Evolutionary conservation across 2,113 vertebrate genomes (phyloP), one percentile per base, ranked within the genome.

Genomic region (Martes martes): DNA sequence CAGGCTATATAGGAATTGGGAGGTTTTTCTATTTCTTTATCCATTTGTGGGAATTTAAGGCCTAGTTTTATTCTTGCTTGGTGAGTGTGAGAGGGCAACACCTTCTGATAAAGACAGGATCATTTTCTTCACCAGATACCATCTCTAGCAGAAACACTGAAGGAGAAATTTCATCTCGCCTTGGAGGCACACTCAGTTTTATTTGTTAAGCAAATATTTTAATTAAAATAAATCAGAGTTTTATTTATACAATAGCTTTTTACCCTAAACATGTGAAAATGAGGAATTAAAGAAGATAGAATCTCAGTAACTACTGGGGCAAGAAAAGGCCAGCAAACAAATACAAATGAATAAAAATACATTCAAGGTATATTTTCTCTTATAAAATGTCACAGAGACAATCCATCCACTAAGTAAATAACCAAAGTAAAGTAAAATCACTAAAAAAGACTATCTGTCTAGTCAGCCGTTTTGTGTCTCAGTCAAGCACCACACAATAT

Each of bases 81-180:
- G 31, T 16, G 47, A 65, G 69, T 23, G 11, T 71, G 45, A 23
- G 7, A 94, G 36, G 33, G 18, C 9, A 90, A 10, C 59, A 95
- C 94, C 78, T 95, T 59, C 39, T 87, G 71, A 42, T 94, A 90
- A 96, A 98, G 87, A 84, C n/a, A 69, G 87, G 31, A 81, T 14
- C 14, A 21, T 78, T 97, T 96, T 81, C 82, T n/a, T 96, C 69
- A 95, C 28, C 39, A 59, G 96, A 93, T 97, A 28, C 50, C 81
- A 73, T 47, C 13, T 89, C 52, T 33, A 86, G 55, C 82, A 97
- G 94, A 95, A 96, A 94, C 26, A 74, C 28, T 78, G 18, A 84
- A 69, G 61, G 55, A 73, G 33, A 85, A 73, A 96, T 74, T 88
- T 33, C 67, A 93, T 39, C 28, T 89, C 19, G 63, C 33, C 33